These are phyloP conservation scores for Sebastes nivosus DNA, from an alignment of 2,797 vertebrate genomes.

Conservation along the genomic window DNA sequence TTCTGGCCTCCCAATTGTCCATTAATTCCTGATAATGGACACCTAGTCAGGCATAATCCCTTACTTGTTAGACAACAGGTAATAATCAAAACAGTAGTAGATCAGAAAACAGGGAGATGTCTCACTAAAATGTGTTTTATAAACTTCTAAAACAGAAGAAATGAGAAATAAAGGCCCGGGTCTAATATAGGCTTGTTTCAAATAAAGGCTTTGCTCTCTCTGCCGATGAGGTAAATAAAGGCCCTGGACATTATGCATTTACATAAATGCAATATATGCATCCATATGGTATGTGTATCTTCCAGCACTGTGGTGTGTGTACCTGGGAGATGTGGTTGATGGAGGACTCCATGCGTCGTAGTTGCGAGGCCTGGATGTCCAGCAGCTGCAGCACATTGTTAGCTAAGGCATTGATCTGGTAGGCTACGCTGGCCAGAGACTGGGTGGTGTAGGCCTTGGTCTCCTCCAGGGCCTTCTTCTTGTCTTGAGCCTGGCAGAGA, in stretches of 20 bases:
- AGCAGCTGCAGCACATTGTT: conserved; percentile 99
- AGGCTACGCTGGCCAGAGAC: conserved; percentile 98
- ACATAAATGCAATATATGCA: neutral
- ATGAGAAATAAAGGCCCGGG: neutral
- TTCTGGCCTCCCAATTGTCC: too few relatives aligned
- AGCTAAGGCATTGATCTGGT: conserved; percentile 99
- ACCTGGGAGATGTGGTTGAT: conserved; percentile 98
- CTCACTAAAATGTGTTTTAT: neutral
- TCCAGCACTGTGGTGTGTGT: neutral
- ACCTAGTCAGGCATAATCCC: too few relatives aligned
- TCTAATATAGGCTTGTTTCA: neutral
- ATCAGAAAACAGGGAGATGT: neutral
- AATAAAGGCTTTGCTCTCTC: neutral
- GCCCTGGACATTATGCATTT: neutral
- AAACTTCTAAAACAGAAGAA: neutral
- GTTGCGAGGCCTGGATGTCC: conserved; percentile 98
- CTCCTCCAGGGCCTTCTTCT: conserved; percentile 99
- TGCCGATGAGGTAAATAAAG: neutral
- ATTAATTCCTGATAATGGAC: too few relatives aligned
- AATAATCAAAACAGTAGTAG: neutral
- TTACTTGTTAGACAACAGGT: neutral
- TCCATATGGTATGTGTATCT: neutral
- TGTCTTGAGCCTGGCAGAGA: conserved; percentile 90
- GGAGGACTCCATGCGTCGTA: conserved; percentile 98
- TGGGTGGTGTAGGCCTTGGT: conserved; percentile 99